Base-by-base conservation (phyloP, 2,888 invertebrate species). In the Ormyrus pomaceus region DNA sequence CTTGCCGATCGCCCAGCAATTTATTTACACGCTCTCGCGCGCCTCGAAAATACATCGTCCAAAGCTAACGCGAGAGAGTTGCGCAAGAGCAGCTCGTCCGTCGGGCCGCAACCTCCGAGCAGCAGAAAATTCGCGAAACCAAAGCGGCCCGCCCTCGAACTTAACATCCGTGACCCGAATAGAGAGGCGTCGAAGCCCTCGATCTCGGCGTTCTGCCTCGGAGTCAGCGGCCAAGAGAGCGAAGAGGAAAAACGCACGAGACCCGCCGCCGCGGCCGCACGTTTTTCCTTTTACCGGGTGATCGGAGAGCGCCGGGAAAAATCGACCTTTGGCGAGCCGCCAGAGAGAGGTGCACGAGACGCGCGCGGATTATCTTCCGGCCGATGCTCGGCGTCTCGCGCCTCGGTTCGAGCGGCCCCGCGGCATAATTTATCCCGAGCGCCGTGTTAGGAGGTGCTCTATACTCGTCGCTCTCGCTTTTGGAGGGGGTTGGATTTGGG, bases 281-380 rank as follows among this genome's bases (percentile, higher is more conserved):
- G 53, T 5, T 55, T 68, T 45, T 68, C 50, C 19, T 9, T 19
- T 50, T 50, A 59, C 70, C 7, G 2, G 7, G 61, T 9, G 51
- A 34, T 46, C 11, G 45, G n/a, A 34, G 51, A 34, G 51, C 71
- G 45, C n/a, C 50, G n/a, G 48, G 53, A 72, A 72, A 66, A 59
- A 55, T 66, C 77, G 59, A 78, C 66, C 77, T 78, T 72, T 78
- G 72, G 72, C 59, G 9, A 8, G 45, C 5, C 45, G 65, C 72
- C 72, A 78, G 53, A 7, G 53, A 7, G 5, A 11, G 50, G n/a
- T 62, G n/a, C 7, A 51, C 55, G 56, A 11, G 7, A 7, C 13
- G 19, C 50, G 19, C 19, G 19, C 19, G 19, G 19, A 34, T 11
- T 7, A 19, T 71, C 72, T 72, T 72, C 62, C 72, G 72, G 72